These are phyloP conservation scores for Parazoanthus darwini DNA, from an alignment of 92 coral and sea anemone genomes.

Conservation along the genomic window DNA sequence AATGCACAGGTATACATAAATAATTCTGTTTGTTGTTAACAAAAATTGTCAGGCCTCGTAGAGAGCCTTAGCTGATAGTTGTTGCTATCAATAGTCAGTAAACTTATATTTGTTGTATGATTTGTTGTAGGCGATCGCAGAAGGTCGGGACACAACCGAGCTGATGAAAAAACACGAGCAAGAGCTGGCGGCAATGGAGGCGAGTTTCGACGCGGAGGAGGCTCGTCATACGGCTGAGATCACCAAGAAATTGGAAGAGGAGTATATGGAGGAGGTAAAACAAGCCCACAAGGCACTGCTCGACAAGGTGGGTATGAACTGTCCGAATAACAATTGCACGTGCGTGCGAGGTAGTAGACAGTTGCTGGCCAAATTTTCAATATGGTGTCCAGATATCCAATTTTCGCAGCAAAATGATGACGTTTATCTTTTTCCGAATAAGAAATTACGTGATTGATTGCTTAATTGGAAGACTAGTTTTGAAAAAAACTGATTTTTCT, in stretches of 20 bases:
- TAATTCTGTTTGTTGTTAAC: too few relatives aligned
- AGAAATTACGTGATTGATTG: too few relatives aligned
- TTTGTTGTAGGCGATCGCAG: conserved; percentile 78
- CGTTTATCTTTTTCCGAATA: too few relatives aligned
- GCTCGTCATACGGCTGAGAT: conserved; percentile 81
- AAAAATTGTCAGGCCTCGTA: too few relatives aligned
- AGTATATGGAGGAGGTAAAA: conserved; percentile 83
- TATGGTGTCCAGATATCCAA: too few relatives aligned
- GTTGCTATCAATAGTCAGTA: background rate
- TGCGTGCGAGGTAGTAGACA: too few relatives aligned
- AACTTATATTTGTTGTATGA: background rate
- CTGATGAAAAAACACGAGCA: conserved; percentile 77
- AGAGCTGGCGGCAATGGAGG: conserved; percentile 80
- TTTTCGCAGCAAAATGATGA: too few relatives aligned
- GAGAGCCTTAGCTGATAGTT: too few relatives aligned
- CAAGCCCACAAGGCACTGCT: conserved; percentile 77
- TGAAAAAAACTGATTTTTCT: too few relatives aligned
- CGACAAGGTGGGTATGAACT: conserved; percentile 70
- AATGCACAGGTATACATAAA: too few relatives aligned
- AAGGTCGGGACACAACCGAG: conserved; percentile 75
- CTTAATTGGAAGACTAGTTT: too few relatives aligned
- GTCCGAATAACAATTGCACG: background rate
- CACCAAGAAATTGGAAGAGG: conserved; percentile 73
- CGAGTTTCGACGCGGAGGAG: conserved; percentile 87
- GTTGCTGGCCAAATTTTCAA: too few relatives aligned